Evolutionary conservation across 2,797 vertebrate genomes (phyloP), one percentile per base, ranked within the genome.

Genomic region (Anguilla marmorata): DNA sequence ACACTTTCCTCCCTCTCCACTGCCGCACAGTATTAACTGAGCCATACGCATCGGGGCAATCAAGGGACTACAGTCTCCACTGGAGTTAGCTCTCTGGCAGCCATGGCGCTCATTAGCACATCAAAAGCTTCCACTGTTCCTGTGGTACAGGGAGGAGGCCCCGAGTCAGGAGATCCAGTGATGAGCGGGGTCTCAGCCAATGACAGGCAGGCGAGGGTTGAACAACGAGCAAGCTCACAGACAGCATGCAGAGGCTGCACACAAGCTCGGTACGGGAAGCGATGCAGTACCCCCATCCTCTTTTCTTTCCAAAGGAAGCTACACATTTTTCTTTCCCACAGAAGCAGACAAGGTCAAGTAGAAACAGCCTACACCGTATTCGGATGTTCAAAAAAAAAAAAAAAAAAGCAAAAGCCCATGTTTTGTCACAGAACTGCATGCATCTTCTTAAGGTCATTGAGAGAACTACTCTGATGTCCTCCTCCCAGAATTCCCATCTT

Each of bases 111-210:
- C 45, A 82, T 82, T 82, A 82, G 24, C 79, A 82, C 79, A 82
- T 82, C 45, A 82, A 82, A 82, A 82, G 37, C 19, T 19, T 4
- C 41, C 79, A 6, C 41, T 9, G 30, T 56, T 85, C 83, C n/a
- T 16, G 50, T 16, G 83, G 83, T 24, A n/a, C 16, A 30, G 21
- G 33, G 58, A 85, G 84, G 50, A 9, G 83, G 11, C 9, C 30
- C 3, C 37, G 84, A 85, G 84, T 85, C 33, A 66, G 84, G 84
- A 85, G 56, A 85, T 45, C 30, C 84, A 85, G n/a, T 30, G 12
- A 85, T 60, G 56, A 48, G 66, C 54, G 0, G 1, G 9, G 54
- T 4, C 52, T 33, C 16, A 27, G 16, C 84, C 84, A 85, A 85
- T 85, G 16, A 85, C 27, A 85, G 5, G 12, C 30, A 2, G 12